Percentiles rank a stretch among this genome's conserved stretches.
phyloP scores from a whole-genome alignment of 1,140 invertebrate species.

The Dendrolimus punctatus region DNA sequence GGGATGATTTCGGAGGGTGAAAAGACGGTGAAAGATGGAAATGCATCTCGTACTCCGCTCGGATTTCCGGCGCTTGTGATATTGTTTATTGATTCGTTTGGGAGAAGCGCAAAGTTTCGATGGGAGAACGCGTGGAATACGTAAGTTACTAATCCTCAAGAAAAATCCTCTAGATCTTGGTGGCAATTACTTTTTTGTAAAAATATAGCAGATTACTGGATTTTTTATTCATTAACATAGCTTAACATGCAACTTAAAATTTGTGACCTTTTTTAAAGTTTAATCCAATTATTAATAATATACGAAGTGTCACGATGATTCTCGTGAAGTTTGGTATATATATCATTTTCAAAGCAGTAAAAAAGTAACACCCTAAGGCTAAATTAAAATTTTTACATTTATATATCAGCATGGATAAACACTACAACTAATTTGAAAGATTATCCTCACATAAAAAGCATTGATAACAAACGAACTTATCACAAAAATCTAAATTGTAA shows the following conservation, averaged over 20 bases:
- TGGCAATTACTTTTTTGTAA: too few relatives aligned
- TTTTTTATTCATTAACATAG: not conserved
- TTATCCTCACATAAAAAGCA: too few relatives aligned
- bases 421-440: too few relatives aligned
- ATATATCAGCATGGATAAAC: too few relatives aligned
- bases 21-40: constrained; percentile 67
- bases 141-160: constrained; percentile 45
- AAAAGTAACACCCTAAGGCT: too few relatives aligned
- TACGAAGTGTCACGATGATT: constrained; percentile 2
- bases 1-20: constrained; percentile 66
- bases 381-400: too few relatives aligned
- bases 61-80: constrained; percentile 65
- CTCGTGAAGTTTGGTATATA: not conserved
- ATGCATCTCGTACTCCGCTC: constrained; percentile 64
- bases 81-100: constrained; percentile 69
- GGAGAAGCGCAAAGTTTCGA: constrained; percentile 28
- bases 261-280: constrained; percentile 23
- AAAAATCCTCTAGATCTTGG: not conserved
- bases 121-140: constrained; percentile 25
- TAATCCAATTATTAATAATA: constrained; percentile 16
- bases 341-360: too few relatives aligned
- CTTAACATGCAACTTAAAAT: constrained; percentile 45
- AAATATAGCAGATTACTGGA: too few relatives aligned
- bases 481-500: too few relatives aligned
- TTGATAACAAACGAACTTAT: too few relatives aligned